These are phyloP conservation scores for Cephalopholis sonnerati DNA, from an alignment of 2,113 vertebrate genomes.

Conservation along the genomic window DNA sequence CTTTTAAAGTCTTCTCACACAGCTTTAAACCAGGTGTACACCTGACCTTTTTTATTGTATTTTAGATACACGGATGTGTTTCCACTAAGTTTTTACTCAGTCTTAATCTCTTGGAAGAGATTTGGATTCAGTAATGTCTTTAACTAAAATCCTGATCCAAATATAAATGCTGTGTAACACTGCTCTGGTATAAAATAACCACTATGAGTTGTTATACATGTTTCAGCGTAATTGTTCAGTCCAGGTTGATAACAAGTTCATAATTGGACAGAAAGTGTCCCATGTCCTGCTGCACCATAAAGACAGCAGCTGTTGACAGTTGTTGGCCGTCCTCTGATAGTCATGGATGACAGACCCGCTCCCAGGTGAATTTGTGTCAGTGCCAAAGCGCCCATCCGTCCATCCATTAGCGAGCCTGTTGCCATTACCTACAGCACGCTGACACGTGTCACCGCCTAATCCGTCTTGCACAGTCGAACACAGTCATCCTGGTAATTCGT, in stretches of 20 bases:
- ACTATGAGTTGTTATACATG: not conserved
- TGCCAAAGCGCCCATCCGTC: conserved; percentile 37
- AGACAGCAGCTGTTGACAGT: conserved; percentile 41
- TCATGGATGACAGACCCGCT: conserved; percentile 33
- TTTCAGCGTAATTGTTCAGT: not conserved
- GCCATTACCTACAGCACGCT: conserved; percentile 40
- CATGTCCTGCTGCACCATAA: conserved; percentile 1
- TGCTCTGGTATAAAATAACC: not conserved
- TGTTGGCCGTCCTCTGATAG: conserved; percentile 38
- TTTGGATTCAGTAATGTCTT: no score
- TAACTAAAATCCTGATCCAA: no score
- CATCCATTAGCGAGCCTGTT: conserved; percentile 51
- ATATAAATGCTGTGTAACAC: not conserved
- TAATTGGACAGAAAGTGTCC: not conserved
- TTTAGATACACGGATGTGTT: no score
- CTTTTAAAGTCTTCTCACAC: no score
- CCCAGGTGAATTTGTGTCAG: conserved; percentile 43
- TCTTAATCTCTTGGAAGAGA: no score
- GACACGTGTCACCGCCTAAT: conserved; percentile 53
- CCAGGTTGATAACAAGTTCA: conserved; percentile 12
- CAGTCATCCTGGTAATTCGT: conserved; percentile 59
- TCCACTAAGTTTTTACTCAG: no score
- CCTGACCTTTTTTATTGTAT: no score
- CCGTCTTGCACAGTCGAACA: conserved; percentile 38
- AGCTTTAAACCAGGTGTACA: no score